Conservation (phyloP, 2,797 vertebrate genomes). For the Amazona finschi region DNA sequence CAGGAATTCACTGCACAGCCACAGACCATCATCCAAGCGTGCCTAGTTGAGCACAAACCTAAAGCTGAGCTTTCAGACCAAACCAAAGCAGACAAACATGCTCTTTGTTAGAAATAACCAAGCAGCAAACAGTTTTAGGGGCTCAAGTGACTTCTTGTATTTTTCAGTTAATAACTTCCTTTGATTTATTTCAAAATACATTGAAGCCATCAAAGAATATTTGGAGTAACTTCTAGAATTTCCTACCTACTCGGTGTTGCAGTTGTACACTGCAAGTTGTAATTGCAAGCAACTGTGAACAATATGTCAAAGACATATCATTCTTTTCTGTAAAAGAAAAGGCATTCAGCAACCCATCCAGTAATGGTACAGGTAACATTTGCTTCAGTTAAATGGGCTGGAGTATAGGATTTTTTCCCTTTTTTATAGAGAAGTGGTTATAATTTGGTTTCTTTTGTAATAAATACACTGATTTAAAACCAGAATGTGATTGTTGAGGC, state of each 20-base stretch:
- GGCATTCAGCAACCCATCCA: neutral
- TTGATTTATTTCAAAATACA: neutral
- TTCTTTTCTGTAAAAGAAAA: neutral
- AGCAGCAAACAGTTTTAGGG: neutral
- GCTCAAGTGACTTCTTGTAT: neutral
- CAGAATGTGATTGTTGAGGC: neutral
- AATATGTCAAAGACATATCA: neutral
- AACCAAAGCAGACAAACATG: neutral
- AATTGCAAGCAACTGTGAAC: neutral
- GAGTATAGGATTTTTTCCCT: neutral
- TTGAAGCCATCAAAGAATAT: neutral
- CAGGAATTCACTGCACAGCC: neutral
- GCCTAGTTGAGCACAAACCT: neutral
- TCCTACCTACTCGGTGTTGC: neutral
- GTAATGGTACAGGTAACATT: neutral
- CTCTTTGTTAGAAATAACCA: neutral
- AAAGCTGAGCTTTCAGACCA: neutral
- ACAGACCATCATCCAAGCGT: neutral
- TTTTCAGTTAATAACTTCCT: neutral
- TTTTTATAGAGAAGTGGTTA: neutral
- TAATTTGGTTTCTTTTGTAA: neutral
- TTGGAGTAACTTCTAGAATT: neutral
- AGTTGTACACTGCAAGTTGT: neutral
- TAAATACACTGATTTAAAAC: neutral
- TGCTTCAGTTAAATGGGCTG: neutral